phyloP scores from a whole-genome alignment of 2,888 invertebrate species.

The Eristalis tenax region DNA sequence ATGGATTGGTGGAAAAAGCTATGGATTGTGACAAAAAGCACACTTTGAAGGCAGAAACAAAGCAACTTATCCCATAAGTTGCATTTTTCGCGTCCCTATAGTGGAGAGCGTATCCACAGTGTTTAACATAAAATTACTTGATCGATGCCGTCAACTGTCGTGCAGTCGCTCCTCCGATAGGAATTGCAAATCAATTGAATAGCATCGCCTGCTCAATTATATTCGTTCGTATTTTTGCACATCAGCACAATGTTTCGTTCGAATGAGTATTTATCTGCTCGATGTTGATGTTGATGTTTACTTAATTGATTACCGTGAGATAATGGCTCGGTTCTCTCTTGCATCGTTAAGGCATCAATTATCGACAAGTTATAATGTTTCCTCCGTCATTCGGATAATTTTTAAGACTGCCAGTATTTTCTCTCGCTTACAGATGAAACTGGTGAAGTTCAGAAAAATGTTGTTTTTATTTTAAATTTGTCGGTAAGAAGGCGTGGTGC shows the following conservation, averaged over 20 bases:
- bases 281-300: background rate
- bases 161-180: background rate
- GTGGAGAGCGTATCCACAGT: background rate
- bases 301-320: constrained; percentile 9
- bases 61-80: background rate
- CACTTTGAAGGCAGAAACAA: background rate
- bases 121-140: constrained; percentile 27
- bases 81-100: background rate
- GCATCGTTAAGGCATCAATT: constrained; percentile 1
- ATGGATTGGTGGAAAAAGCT: too few relatives aligned
- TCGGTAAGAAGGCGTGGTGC: too few relatives aligned
- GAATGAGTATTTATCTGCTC: constrained; percentile 12
- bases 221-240: background rate
- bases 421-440: background rate
- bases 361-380: background rate
- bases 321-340: background rate
- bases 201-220: constrained; percentile 14
- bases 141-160: background rate
- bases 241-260: background rate
- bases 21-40: background rate
- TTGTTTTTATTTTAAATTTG: background rate
- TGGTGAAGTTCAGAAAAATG: background rate
- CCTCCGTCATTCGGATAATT: background rate
- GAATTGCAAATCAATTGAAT: constrained; percentile 43
- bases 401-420: background rate